phyloP scores from a whole-genome alignment of 2,888 invertebrate species.

The Calameuta pallipes region DNA sequence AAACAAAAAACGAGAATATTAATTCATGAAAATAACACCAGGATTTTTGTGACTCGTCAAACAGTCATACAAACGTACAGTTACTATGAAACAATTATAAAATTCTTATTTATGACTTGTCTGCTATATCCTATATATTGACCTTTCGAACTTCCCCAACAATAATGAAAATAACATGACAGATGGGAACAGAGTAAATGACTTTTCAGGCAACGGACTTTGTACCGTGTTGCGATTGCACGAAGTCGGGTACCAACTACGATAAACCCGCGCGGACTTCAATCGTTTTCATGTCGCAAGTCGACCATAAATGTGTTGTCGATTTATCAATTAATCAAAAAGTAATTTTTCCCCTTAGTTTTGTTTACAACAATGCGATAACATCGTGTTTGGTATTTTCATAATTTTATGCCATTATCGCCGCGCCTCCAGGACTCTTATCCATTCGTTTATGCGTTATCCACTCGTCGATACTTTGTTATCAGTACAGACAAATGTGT shows the following conservation, averaged over 20 bases:
- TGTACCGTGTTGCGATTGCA: neutral
- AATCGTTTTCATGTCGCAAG: neutral
- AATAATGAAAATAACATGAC: neutral
- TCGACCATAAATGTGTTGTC: neutral
- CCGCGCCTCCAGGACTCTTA: neutral
- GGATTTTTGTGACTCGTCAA: no score
- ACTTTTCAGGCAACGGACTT: neutral
- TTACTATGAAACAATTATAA: neutral
- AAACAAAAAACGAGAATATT: no score
- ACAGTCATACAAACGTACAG: neutral
- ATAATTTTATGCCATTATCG: neutral
- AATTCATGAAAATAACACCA: no score
- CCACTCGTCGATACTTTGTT: neutral
- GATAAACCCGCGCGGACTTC: neutral
- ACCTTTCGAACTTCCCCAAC: neutral
- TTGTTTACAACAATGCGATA: neutral
- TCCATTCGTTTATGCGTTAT: neutral
- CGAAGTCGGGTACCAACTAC: neutral
- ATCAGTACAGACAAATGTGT: neutral
- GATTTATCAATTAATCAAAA: neutral
- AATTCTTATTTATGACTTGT: neutral
- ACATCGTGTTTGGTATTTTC: neutral
- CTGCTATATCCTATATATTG: neutral
- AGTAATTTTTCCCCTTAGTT: neutral
- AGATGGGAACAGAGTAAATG: neutral